phyloP scores from a whole-genome alignment of 2,113 vertebrate species.

The Pycnonotus jocosus region DNA sequence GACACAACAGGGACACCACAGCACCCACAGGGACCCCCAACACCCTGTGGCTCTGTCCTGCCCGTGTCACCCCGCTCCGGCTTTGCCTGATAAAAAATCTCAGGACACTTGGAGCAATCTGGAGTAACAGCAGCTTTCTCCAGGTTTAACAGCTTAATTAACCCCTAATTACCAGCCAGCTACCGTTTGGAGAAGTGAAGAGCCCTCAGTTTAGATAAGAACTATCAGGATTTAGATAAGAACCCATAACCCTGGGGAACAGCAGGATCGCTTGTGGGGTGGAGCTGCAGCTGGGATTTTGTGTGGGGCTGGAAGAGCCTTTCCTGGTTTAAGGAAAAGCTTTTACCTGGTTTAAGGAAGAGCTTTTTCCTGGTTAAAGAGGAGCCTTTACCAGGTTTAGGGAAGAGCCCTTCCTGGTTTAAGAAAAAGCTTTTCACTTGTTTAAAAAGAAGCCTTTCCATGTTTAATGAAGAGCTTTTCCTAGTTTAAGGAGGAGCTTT shows the following conservation, averaged over 20 bases:
- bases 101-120: background rate
- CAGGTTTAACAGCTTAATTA: background rate
- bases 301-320: background rate
- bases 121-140: background rate
- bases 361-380: rapidly evolving
- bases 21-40: background rate
- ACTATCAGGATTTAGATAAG: background rate
- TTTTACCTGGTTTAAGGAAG: background rate
- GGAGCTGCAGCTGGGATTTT: background rate
- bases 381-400: rapidly evolving
- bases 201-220: background rate
- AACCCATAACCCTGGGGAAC: background rate
- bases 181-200: background rate
- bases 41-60: background rate
- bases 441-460: too few species aligned
- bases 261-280: background rate
- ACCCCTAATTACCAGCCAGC: background rate
- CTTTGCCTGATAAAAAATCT: background rate
- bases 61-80: background rate
- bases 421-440: too few species aligned
- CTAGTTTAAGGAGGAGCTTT: too few species aligned
- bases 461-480: background rate
- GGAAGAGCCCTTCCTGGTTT: background rate
- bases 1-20: background rate
- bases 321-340: background rate